Base-by-base conservation (phyloP, 1,140 invertebrate genomes). In the Cherax quadricarinatus region DNA sequence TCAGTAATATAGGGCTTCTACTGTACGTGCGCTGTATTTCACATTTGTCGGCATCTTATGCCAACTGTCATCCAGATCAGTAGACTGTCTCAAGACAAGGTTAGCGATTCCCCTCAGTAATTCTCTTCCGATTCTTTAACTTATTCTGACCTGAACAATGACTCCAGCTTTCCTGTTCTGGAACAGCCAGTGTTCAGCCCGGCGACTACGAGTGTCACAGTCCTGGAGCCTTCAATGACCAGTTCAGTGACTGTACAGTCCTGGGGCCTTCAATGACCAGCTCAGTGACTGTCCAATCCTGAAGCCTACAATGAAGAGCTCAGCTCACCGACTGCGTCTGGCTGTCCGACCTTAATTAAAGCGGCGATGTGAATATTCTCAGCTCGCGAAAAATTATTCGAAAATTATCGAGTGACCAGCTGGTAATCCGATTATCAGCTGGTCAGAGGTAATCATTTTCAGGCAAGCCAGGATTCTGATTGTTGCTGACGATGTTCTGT, bases 361-460 rank as follows among this genome's bases (percentile, higher is more conserved):
- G 18, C 2, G 4, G 3, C 24, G 24, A 24, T 84, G 18, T 85
- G 79, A 85, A 85, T 57, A 57, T 48, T 85, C 53, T 85, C 60
- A 12, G 24, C 2, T 41, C 24, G 53, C 21, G 21, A 66, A 85
- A 85, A 85, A 85, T 41, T 16, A 85, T 21, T 66, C 70, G 3
- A 62, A 85, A 85, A 85, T 85, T 85, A 85, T 53, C 30, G 83
- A 85, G 83, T 85, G 83, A 85, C 83, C 83, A 49, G 53, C 60
- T 85, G 83, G 10, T 85, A 85, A 85, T 85, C 83, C 83, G 83
- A 85, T 85, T 85, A 85, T 85, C n/a, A 70, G 41, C 62, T 48
- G 83, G 83, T 85, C 83, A 85, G 70, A 30, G 24, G 83, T 62
- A 30, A 85, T 85, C 18, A 85, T 48, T 85, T 41, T 21, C 70